Conservation (phyloP, 2,113 vertebrate genomes). For the Plectropomus leopardus region DNA sequence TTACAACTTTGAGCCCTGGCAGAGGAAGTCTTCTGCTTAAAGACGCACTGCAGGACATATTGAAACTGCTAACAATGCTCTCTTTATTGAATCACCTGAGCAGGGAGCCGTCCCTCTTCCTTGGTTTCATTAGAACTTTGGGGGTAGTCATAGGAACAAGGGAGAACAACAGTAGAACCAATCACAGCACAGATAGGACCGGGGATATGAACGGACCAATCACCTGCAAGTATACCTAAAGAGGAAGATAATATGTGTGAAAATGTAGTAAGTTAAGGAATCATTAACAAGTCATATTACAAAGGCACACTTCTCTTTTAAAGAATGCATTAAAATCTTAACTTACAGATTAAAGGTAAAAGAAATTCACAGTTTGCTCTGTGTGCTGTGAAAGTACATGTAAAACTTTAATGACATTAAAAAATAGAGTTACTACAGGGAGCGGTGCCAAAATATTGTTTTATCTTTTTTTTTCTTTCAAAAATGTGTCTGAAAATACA, state of each 20-base stretch:
- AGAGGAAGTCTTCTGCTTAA: not conserved
- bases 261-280: rapidly evolving
- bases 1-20: not conserved
- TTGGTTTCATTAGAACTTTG: constrained; percentile 45
- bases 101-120: constrained; percentile 17
- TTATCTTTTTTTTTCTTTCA: no score
- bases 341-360: not conserved
- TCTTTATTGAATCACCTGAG: constrained; percentile 67
- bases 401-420: no score
- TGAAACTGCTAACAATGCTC: constrained; percentile 35
- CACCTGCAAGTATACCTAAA: constrained; percentile 67
- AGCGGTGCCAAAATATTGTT: no score
- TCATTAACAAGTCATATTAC: not conserved
- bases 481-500: no score
- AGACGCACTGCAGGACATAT: not conserved
- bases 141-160: constrained; percentile 82
- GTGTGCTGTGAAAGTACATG: not conserved
- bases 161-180: constrained; percentile 76
- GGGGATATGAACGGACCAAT: constrained; percentile 75
- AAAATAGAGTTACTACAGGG: no score
- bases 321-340: not conserved
- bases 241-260: not conserved
- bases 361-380: not conserved
- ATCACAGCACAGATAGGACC: constrained; percentile 67
- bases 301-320: not conserved